Evolutionary conservation across 2,888 invertebrate species (phyloP).

Genomic region (Homarus gammarus): DNA sequence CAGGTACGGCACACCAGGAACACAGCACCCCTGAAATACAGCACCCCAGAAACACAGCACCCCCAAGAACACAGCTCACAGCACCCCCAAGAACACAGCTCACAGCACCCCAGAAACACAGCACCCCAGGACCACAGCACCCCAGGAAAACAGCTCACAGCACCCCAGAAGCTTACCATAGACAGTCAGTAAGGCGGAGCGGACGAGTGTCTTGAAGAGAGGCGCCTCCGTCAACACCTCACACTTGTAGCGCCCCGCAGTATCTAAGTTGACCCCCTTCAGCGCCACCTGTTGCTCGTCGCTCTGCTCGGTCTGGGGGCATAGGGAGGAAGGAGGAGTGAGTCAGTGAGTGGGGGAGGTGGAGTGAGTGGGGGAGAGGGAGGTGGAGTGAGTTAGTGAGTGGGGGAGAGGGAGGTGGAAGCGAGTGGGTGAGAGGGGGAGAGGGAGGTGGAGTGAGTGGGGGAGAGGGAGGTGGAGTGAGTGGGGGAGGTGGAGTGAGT

Average conservation of each 20-base stretch:
- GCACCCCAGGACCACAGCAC: too few relatives aligned
- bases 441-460: too few relatives aligned
- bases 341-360: background rate
- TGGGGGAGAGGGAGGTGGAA: slow-evolving; percentile 6
- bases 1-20: too few relatives aligned
- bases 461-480: too few relatives aligned
- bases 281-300: slow-evolving; percentile 62
- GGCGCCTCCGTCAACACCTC: slow-evolving; percentile 76
- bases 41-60: background rate
- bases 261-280: slow-evolving; percentile 62
- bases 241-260: slow-evolving; percentile 75
- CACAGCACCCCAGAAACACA: too few relatives aligned
- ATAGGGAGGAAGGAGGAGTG: slow-evolving; percentile 16
- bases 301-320: slow-evolving; percentile 44
- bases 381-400: background rate
- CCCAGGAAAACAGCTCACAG: background rate
- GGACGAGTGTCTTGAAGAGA: slow-evolving; percentile 73
- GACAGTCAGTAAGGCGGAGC: slow-evolving; percentile 19
- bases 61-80: too few relatives aligned
- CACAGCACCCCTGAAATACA: too few relatives aligned
- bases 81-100: too few relatives aligned
- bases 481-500: too few relatives aligned
- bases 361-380: too few relatives aligned
- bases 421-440: slow-evolving; percentile 4
- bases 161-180: background rate